phyloP scores from a whole-genome alignment of 2,888 invertebrate genomes.

The Macropis europaea region DNA sequence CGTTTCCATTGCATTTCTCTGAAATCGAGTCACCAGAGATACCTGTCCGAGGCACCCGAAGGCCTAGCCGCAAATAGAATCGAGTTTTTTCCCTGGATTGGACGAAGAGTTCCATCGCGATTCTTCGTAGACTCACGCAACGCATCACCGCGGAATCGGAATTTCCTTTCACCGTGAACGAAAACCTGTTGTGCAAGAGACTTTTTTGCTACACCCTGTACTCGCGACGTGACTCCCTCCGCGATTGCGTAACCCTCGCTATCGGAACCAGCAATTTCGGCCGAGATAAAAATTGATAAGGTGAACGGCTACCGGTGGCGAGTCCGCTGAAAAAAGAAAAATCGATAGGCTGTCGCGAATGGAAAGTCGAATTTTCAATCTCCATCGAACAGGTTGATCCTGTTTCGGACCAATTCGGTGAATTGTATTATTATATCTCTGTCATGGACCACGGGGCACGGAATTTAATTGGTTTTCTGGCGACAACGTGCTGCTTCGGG shows the following conservation, averaged over 20 bases:
- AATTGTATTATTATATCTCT: background rate
- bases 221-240: constrained; percentile 10
- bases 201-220: constrained; percentile 26
- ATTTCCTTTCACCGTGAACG: constrained; percentile 64
- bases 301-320: background rate
- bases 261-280: constrained; percentile 39
- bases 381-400: constrained; percentile 5
- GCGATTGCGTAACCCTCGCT: constrained; percentile 37
- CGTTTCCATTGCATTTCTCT: constrained; percentile 29
- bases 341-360: background rate
- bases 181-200: constrained; percentile 57
- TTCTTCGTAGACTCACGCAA: constrained; percentile 45
- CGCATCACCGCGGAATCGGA: constrained; percentile 60
- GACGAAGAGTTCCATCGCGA: constrained; percentile 45
- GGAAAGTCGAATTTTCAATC: background rate
- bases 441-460: constrained; percentile 33
- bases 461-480: constrained; percentile 24
- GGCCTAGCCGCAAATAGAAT: constrained; percentile 41
- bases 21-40: constrained; percentile 20
- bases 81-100: constrained; percentile 43
- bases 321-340: background rate
- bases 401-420: background rate
- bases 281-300: constrained; percentile 21
- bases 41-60: constrained; percentile 26
- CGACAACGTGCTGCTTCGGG: background rate